Conservation (phyloP, 1,140 invertebrate genomes). For the Neodiprion pinetum region DNA sequence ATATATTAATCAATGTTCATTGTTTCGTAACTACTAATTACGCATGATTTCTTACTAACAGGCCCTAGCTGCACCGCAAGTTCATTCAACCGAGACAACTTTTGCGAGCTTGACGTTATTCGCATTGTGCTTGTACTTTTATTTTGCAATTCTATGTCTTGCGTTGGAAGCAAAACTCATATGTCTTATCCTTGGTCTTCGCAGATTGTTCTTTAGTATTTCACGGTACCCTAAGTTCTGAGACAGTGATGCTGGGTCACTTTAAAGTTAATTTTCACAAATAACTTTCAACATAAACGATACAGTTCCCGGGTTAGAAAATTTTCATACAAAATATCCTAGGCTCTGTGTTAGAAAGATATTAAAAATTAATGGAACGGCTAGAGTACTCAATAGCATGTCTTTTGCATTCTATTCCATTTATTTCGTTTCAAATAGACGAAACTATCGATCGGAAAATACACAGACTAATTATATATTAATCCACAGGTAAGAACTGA, state of each 20-base stretch:
- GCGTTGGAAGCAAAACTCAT: constrained; percentile 29
- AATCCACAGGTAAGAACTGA: too few relatives aligned
- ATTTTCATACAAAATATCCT: background rate
- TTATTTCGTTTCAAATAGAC: too few relatives aligned
- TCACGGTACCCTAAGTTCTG: background rate
- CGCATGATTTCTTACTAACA: constrained; percentile 4
- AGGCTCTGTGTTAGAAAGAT: background rate
- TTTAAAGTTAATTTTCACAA: background rate
- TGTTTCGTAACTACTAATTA: background rate
- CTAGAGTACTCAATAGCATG: too few relatives aligned
- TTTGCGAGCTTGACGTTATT: constrained; percentile 4
- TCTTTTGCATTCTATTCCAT: too few relatives aligned
- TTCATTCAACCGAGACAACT: background rate
- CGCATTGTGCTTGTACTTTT: constrained; percentile 8
- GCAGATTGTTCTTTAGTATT: background rate
- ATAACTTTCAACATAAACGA: background rate
- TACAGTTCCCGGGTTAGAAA: too few relatives aligned
- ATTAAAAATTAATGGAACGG: too few relatives aligned
- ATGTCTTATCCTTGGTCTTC: constrained; percentile 23
- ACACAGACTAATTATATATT: too few relatives aligned
- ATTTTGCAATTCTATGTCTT: constrained; percentile 26
- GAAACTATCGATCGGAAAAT: too few relatives aligned
- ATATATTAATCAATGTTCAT: background rate
- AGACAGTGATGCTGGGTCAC: background rate
- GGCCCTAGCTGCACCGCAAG: background rate